Evolutionary conservation across 2,888 invertebrate species (phyloP).

Genomic region (Euzetes globulus): DNA sequence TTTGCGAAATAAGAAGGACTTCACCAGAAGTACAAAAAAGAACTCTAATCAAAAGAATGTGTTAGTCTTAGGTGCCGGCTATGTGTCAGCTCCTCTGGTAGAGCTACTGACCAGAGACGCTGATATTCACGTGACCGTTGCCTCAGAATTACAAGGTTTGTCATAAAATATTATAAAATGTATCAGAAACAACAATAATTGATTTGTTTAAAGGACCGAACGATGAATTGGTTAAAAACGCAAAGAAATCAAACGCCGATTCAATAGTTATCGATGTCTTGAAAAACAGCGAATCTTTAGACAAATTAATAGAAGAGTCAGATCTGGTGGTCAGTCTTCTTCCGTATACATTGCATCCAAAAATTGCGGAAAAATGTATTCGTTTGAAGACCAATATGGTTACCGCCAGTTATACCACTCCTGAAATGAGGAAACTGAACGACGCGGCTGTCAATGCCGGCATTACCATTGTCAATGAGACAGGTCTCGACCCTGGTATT

Average conservation of each 20-base stretch:
- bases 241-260: conserved; percentile 54
- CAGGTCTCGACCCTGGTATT: conserved; percentile 97
- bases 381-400: conserved; percentile 81
- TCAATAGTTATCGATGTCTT: conserved; percentile 74
- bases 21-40: conserved; percentile 53
- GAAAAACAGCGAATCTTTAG: conserved; percentile 61
- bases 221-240: conserved; percentile 68
- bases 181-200: neutral
- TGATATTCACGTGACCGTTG: conserved; percentile 71
- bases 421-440: conserved; percentile 70
- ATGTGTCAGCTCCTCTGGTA: conserved; percentile 85
- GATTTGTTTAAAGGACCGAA: conserved; percentile 55
- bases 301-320: conserved; percentile 61
- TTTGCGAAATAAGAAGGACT: conserved; percentile 53
- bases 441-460: conserved; percentile 74
- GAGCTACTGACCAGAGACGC: conserved; percentile 83
- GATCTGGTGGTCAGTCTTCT: conserved; percentile 62
- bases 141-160: conserved; percentile 67
- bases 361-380: conserved; percentile 76
- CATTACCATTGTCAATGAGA: conserved; percentile 88
- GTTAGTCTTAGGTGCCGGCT: conserved; percentile 87
- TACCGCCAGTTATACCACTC: conserved; percentile 87
- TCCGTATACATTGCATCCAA: conserved; percentile 80
- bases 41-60: conserved; percentile 56
- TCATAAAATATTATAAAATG: neutral